Evolutionary conservation across 2,888 invertebrate genomes (phyloP).

Genomic region (Lasioglossum zephyrum): DNA sequence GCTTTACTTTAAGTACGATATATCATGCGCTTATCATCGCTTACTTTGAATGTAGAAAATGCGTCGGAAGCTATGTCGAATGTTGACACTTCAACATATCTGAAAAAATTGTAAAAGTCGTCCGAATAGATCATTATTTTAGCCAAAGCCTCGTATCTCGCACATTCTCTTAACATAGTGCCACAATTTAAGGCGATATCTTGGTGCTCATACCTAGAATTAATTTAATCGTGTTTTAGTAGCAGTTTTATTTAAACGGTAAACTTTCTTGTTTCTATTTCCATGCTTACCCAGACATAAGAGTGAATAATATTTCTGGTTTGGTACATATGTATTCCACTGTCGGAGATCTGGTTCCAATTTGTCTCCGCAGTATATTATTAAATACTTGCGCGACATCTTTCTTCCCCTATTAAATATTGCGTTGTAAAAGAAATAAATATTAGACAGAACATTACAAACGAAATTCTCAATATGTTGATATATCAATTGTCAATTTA

Average conservation of each 20-base stretch:
- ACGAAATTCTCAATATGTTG: neutral
- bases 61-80: slow-evolving; percentile 99
- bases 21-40: slow-evolving; percentile 54
- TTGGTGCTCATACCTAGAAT: slow-evolving; percentile 96
- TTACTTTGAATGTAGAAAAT: slow-evolving; percentile 99
- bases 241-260: neutral
- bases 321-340: slow-evolving; percentile 99
- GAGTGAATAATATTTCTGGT: slow-evolving; percentile 97
- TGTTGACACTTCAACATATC: slow-evolving; percentile 99
- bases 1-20: slow-evolving; percentile 57
- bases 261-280: neutral
- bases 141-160: slow-evolving; percentile 98
- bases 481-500: neutral
- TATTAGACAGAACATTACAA: neutral
- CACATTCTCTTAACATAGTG: slow-evolving; percentile 99
- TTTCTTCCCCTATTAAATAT: slow-evolving; percentile 95
- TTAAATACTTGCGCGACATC: slow-evolving; percentile 99
- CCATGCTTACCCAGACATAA: slow-evolving; percentile 94
- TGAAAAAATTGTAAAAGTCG: slow-evolving; percentile 99
- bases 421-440: slow-evolving; percentile 17
- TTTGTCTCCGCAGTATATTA: slow-evolving; percentile 98
- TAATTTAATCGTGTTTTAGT: slow-evolving; percentile 42
- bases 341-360: slow-evolving; percentile 98
- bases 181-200: slow-evolving; percentile 99
- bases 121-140: slow-evolving; percentile 99